Base-by-base conservation (phyloP, 1,140 invertebrate species). In the Meloidogyne hapla region DNA sequence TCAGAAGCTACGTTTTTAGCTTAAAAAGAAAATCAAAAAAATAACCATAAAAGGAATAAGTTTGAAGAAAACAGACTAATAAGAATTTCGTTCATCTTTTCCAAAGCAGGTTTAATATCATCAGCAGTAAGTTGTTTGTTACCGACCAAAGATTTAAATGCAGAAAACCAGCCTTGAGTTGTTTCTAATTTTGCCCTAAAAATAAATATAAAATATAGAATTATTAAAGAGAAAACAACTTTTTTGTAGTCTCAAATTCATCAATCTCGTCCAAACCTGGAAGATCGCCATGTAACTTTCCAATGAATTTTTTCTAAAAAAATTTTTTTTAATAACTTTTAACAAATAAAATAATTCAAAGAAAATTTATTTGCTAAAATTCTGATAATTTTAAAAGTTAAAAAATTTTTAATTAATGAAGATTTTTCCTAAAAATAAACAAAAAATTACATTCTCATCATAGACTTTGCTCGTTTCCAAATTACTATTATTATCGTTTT, bases 1-100 rank as follows among this genome's bases (percentile, higher is more conserved):
- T 99, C 96, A 0, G 94, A 89, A 38, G 97, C 97, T 2, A 99
- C 97, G 89, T 99, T 99, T 88, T 99, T 99, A 0, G 91, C 90
- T 90, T 79, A 66, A 88, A 85, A 74, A 74, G 69, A 74, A 25
- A 74, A 69, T 42, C 38, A 73, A 69, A 66, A 62, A 28, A 78
- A 38, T 18, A 18, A 18, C 15, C 4, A 15, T 18, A 0, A 48
- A 48, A 48, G 15, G 18, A 42, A 26, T 76, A 9, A 61, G n/a
- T 21, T 78, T 26, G 23, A 74, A 67, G 56, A 6, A 56, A 71
- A 79, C 85, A 85, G 82, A 89, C 89, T 78, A 81, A 99, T 98
- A 33, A 99, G 90, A 88, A 97, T 95, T 88, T 99, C 96, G 77
- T 93, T 93, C 89, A 99, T 90, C 88, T 98, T 97, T 66, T 98